Evolutionary conservation across 2,888 invertebrate species (phyloP).

Genomic region (Lepeophtheirus nordmannii): DNA sequence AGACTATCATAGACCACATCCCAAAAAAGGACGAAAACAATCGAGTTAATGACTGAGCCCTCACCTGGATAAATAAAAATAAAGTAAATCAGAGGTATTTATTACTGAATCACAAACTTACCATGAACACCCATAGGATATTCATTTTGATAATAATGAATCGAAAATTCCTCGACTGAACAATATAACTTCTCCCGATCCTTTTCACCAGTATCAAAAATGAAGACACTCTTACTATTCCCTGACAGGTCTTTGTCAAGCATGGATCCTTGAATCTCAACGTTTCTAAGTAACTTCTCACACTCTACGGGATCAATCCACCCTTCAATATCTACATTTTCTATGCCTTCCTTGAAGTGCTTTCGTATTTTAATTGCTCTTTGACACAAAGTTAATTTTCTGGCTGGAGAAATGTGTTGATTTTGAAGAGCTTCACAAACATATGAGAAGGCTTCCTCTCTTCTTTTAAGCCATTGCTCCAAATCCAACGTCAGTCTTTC

Average conservation of each 20-base stretch:
- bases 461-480: conserved; percentile 40
- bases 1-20: conserved; percentile 50
- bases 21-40: conserved; percentile 59
- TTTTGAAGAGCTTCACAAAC: conserved; percentile 31
- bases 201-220: conserved; percentile 31
- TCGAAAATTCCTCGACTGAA: conserved; percentile 44
- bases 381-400: conserved; percentile 35
- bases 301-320: neutral
- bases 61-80: conserved; percentile 54
- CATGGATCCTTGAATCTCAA: conserved; percentile 31
- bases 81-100: conserved; percentile 27
- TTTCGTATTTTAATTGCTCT: conserved; percentile 34
- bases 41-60: conserved; percentile 45
- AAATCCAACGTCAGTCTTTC: conserved; percentile 47
- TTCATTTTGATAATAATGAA: conserved; percentile 41
- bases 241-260: conserved; percentile 31
- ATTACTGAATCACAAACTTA: neutral
- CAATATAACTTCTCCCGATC: conserved; percentile 34
- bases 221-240: conserved; percentile 31
- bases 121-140: conserved; percentile 37
- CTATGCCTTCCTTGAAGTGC: conserved; percentile 28
- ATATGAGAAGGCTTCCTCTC: conserved; percentile 31
- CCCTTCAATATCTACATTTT: neutral
- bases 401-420: conserved; percentile 33
- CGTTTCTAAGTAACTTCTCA: conserved; percentile 27